Base-by-base conservation (phyloP, 1,140 invertebrate species). In the Lithobius niger region DNA sequence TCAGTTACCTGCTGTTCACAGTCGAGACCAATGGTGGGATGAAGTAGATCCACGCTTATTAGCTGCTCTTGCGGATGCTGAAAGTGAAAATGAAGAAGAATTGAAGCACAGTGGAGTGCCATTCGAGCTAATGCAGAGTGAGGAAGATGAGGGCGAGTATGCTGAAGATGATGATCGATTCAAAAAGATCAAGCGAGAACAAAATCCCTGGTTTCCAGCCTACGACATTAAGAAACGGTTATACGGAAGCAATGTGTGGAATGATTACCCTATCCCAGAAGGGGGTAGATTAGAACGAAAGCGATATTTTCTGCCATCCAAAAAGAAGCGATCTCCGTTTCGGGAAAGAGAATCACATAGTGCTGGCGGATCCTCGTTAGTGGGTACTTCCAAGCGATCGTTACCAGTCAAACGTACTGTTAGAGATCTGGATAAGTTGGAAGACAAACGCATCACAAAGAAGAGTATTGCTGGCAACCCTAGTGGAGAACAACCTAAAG, bases 201-300 rank as follows among this genome's bases (percentile, higher is more conserved):
- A 3, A 19, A 26, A 50, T 26, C 48, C 48, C 25, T 50, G 48
- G 48, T 50, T 50, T 19, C 48, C 48, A 4, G 48, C 48, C 13
- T 50, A 6, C 25, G 48, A 50, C 19, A 26, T 50, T 13, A 50
- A 50, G 27, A 24, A 26, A 19, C 13, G 24, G 4, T 16, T 6
- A 4, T n/a, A n/a, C 31, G 31, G 31, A 36, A 16, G 22, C 4
- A 10, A 3, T 4, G 16, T 19, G 3, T 45, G 43, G 43, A 45
- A 19, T 19, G 18, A 6, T 21, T 45, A 45, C 22, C 6, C 6
- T 45, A 21, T 16, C 4, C 4, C 6, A 4, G 43, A 45, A 19
- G 43, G 22, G 6, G 4, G 22, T 4, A 6, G 4, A 19, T 4
- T 10, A 3, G 22, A 4, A 19, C 16, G 18, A 19, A 45, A 19